These are phyloP conservation scores for Drosophila borborema DNA, from an alignment of 2,888 invertebrate species.

Conservation along the genomic window DNA sequence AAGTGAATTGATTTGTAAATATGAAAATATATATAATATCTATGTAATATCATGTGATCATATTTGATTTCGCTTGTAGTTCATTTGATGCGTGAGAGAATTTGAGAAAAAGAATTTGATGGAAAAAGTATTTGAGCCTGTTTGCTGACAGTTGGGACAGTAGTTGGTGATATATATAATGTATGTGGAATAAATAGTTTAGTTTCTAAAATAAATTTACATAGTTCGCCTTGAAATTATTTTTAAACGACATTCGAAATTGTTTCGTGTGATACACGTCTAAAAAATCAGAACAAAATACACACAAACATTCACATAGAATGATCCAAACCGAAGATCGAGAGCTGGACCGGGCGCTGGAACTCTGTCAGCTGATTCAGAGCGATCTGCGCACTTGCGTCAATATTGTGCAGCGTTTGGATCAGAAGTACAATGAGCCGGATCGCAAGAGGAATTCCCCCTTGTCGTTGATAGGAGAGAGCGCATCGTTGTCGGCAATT, in stretches of 20 bases:
- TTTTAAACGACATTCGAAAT: constrained; percentile 43
- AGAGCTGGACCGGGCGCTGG: constrained; percentile 58
- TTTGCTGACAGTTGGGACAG: constrained; percentile 6
- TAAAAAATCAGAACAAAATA: constrained; percentile 25
- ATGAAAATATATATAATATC: too few relatives aligned
- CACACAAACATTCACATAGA: constrained; percentile 32
- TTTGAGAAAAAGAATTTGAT: background rate
- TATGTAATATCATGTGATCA: too few relatives aligned
- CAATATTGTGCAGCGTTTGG: constrained; percentile 45
- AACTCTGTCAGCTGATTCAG: constrained; percentile 42
- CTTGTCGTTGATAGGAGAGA: background rate
- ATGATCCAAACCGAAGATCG: constrained; percentile 45
- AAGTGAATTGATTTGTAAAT: too few relatives aligned
- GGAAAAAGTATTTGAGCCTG: background rate
- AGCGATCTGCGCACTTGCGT: constrained; percentile 51
- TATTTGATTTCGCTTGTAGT: background rate
- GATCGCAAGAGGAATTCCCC: constrained; percentile 29
- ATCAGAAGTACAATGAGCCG: constrained; percentile 50
- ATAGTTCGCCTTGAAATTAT: constrained; percentile 40
- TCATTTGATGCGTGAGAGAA: background rate
- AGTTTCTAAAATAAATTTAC: constrained; percentile 11
- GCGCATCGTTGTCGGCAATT: background rate
- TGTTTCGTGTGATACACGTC: constrained; percentile 36
- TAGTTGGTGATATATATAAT: background rate
- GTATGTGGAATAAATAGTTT: background rate